These are phyloP conservation scores for Ibidorhyncha struthersii DNA, from an alignment of 2,113 vertebrate genomes.

Conservation along the genomic window DNA sequence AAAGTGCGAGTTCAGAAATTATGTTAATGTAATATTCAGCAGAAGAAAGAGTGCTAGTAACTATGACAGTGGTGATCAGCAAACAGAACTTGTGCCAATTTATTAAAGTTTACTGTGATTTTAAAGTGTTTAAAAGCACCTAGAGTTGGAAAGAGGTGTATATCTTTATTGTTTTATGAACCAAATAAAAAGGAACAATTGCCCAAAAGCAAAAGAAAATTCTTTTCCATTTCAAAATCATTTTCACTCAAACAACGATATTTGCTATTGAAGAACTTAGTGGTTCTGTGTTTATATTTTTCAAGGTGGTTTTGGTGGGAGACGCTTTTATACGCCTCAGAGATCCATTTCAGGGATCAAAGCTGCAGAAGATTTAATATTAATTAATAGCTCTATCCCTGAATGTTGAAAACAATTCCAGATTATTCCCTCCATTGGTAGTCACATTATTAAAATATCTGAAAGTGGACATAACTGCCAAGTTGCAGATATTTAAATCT, in stretches of 20 bases:
- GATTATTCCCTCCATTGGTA: not conserved
- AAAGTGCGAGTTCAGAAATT: not conserved
- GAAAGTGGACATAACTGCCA: not conserved
- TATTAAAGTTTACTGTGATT: not conserved
- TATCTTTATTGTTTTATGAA: not conserved
- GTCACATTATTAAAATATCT: not conserved
- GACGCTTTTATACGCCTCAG: not conserved
- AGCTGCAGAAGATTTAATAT: not conserved
- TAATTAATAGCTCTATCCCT: not conserved
- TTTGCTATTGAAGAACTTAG: not conserved
- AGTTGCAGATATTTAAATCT: conserved; percentile 15
- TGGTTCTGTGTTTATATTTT: not conserved
- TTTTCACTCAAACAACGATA: not conserved
- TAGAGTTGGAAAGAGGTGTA: not conserved
- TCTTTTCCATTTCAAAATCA: not conserved
- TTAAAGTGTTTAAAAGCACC: not conserved
- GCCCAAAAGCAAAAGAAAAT: not conserved
- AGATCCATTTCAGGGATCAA: not conserved
- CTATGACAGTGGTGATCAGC: not conserved
- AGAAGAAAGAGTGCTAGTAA: not conserved
- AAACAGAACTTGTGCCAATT: not conserved
- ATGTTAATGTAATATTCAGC: not conserved
- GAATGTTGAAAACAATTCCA: not conserved
- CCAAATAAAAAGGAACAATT: not conserved
- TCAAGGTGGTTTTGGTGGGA: not conserved